A percentile compares a stretch with the other conserved stretches of the same genome.
phyloP scores from a whole-genome alignment of 2,113 vertebrate species.

The Cryptomyrus ogoouensis region DNA sequence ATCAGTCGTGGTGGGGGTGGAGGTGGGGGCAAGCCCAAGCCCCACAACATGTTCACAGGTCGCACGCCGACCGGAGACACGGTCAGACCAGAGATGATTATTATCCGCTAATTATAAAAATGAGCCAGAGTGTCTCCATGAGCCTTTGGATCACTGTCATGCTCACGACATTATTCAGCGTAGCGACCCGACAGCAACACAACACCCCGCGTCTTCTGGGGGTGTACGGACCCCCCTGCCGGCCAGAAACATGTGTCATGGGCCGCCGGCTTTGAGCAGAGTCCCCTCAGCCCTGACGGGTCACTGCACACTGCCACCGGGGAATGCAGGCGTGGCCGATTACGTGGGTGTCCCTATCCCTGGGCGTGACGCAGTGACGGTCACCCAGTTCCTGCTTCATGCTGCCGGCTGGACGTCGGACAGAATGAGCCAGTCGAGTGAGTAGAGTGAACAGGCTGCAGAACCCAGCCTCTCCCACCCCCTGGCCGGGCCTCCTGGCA shows the following conservation, averaged over 20 bases:
- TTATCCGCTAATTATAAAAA: neutral
- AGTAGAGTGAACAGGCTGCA: neutral
- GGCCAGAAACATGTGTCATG: neutral
- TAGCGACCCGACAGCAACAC: neutral
- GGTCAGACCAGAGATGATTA: neutral
- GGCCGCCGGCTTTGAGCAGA: neutral
- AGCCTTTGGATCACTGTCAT: neutral
- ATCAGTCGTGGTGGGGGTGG: neutral
- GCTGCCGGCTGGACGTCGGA: neutral
- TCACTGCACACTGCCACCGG: too few species aligned
- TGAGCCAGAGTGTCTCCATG: neutral
- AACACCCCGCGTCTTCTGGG: neutral
- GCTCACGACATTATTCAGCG: neutral
- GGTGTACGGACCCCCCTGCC: neutral
- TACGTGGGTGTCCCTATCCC: neutral
- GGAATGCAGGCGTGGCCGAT: neutral
- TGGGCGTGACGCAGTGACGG: neutral
- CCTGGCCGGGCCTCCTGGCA: neutral
- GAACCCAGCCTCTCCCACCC: too few species aligned
- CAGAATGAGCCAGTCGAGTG: neutral
- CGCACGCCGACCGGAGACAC: neutral
- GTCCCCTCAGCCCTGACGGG: neutral
- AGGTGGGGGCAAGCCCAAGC: neutral
- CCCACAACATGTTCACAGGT: neutral
- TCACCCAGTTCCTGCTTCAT: neutral